Base-by-base conservation (phyloP, 2,113 vertebrate genomes). In the Nyctereutes procyonoides region DNA sequence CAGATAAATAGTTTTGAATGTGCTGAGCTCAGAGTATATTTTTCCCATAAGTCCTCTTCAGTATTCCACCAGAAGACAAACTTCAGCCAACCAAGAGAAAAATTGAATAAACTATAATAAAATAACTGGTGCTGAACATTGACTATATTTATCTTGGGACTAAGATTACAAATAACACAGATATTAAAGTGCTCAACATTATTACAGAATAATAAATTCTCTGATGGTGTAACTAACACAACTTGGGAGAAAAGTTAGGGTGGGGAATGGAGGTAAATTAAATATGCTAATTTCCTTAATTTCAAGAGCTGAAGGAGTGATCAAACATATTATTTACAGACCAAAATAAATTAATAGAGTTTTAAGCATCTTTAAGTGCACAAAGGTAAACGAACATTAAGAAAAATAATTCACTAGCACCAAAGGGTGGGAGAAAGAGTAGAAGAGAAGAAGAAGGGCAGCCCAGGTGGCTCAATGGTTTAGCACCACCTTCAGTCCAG, bases 271-370 rank as follows among this genome's bases (percentile, higher is more conserved):
- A 73, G 7, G 30, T 60, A 71, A 63, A 69, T 5, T 51, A 51
- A 73, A 91, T 67, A 65, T 81, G 48, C 5, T 43, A 26, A 67
- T 87, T 53, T 71, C 56, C 48, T 82, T 38, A 83, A 92, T 88
- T 62, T 71, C 53, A 83, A 88, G 53, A 85, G 3, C 2, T 30
- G 4, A 32, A 84, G 14, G 20, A 63, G 16, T 94, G 43, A 76
- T 20, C 48, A 63, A 15, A 90, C 28, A 67, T 60, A 65, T 53
- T 74, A 55, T 55, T 71, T 76, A 77, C 48, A 94, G 5, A 8
- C 28, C 62, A 89, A 95, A 86, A 69, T 87, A 87, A 93, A 95
- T 62, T 87, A 82, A 51, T 67, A 71, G 28, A 55, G 6, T 35
- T 79, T 28, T 67, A 80, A 89, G 3, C 55, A 80, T 80, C 51